Evolutionary conservation across 1,140 invertebrate species (phyloP).

Genomic region (Sarcophaga peregrina): DNA sequence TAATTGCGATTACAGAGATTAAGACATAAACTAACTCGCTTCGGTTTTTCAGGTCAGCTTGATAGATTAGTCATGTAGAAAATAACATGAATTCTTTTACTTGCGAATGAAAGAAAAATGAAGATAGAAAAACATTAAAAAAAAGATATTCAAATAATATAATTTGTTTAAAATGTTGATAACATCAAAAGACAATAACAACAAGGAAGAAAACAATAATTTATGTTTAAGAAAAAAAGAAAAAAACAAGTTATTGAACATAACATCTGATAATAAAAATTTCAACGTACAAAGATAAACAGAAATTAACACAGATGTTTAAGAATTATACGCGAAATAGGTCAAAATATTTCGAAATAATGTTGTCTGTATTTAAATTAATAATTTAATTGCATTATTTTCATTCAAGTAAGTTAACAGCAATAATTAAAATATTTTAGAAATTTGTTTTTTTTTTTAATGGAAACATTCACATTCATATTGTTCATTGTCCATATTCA

Average conservation of each 20-base stretch:
- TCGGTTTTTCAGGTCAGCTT: background rate
- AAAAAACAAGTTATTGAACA: constrained; percentile 6
- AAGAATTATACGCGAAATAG: constrained; percentile 2
- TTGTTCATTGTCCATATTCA: too few species aligned
- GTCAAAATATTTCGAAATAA: background rate
- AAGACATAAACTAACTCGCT: background rate
- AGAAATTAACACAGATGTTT: background rate
- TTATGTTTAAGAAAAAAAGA: too few species aligned
- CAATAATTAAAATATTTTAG: too few species aligned
- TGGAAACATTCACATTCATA: too few species aligned
- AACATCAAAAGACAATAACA: background rate
- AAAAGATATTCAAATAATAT: constrained; percentile 2
- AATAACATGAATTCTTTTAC: background rate
- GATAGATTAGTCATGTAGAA: background rate
- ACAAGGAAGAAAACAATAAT: too few species aligned
- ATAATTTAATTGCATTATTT: too few species aligned
- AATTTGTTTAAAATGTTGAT: background rate
- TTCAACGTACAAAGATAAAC: background rate
- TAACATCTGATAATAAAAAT: background rate
- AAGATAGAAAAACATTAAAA: background rate
- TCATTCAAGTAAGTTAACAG: too few species aligned
- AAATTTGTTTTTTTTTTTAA: too few species aligned
- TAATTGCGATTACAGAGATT: constrained; percentile 7
- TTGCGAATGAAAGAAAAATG: background rate
- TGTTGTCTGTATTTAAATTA: too few species aligned